Evolutionary conservation across 2,888 invertebrate species (phyloP).

Genomic region (Heliconius hortense): DNA sequence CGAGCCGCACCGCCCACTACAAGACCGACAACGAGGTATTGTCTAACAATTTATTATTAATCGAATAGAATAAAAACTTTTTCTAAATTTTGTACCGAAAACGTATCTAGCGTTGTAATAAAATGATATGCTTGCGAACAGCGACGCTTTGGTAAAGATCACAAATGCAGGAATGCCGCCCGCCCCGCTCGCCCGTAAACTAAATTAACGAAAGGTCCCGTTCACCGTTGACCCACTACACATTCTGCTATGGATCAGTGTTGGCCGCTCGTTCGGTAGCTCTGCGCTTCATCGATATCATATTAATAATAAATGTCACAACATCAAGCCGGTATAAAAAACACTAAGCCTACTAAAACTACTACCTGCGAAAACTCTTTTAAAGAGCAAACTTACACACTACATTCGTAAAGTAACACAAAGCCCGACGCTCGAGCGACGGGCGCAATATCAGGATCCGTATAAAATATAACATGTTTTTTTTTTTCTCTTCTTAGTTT

Average conservation of each 20-base stretch:
- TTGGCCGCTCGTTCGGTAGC: conserved; percentile 71
- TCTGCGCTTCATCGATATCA: conserved; percentile 67
- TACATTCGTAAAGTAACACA: conserved; percentile 78
- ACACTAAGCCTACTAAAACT: conserved; percentile 82
- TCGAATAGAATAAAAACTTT: conserved; percentile 76
- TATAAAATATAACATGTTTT: conserved; percentile 79
- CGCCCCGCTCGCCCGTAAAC: conserved; percentile 59
- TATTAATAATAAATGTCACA: conserved; percentile 80
- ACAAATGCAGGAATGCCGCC: conserved; percentile 65
- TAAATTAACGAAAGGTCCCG: conserved; percentile 57
- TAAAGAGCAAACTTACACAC: conserved; percentile 79
- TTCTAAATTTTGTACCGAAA: conserved; percentile 78
- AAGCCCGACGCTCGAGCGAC: conserved; percentile 52
- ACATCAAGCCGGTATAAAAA: conserved; percentile 83
- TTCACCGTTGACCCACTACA: conserved; percentile 70
- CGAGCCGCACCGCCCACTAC: conserved; percentile 55
- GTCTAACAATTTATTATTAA: conserved; percentile 76
- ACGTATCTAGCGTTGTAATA: conserved; percentile 75
- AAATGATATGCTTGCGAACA: conserved; percentile 80
- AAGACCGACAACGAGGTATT: conserved; percentile 69
- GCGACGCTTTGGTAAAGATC: conserved; percentile 78
- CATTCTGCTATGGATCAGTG: conserved; percentile 74
- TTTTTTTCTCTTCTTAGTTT: conserved; percentile 68
- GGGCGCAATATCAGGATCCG: conserved; percentile 68
- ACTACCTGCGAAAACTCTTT: conserved; percentile 82